Evolutionary conservation across 2,113 vertebrate species (phyloP).

Genomic region (Marcusenius ussheri): DNA sequence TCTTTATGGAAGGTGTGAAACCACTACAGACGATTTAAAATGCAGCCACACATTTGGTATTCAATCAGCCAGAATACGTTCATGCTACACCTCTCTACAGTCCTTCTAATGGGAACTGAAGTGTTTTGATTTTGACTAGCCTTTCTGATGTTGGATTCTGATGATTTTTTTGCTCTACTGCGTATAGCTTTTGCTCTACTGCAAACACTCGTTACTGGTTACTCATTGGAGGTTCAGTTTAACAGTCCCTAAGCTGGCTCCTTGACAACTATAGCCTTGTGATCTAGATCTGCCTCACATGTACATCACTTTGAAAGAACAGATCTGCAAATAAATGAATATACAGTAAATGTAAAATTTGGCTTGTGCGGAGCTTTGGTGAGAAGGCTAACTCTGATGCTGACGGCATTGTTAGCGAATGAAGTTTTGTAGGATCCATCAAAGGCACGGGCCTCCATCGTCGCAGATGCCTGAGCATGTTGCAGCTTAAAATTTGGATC

Average conservation of each 20-base stretch:
- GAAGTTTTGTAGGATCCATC: not conserved
- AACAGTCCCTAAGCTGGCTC: not conserved
- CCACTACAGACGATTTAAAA: not conserved
- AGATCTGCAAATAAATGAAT: not conserved
- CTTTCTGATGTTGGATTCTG: not conserved
- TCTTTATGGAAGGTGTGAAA: not conserved
- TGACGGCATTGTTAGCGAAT: not conserved
- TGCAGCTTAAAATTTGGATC: not conserved
- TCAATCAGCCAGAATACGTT: not conserved
- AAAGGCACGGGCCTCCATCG: not conserved
- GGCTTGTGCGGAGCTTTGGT: not conserved
- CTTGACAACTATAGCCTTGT: not conserved
- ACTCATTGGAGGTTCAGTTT: not conserved
- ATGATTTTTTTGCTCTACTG: not conserved
- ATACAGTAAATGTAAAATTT: not conserved
- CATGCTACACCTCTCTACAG: not conserved
- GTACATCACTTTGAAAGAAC: not conserved
- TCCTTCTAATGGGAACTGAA: not conserved
- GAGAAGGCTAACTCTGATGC: not conserved
- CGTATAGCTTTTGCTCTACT: not conserved
- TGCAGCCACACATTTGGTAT: not conserved
- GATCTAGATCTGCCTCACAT: not conserved
- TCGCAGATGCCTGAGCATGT: not conserved
- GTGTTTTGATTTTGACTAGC: not conserved
- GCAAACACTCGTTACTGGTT: not conserved